Conservation (phyloP, 1,140 invertebrate species). For the Bombus haemorrhoidalis region DNA sequence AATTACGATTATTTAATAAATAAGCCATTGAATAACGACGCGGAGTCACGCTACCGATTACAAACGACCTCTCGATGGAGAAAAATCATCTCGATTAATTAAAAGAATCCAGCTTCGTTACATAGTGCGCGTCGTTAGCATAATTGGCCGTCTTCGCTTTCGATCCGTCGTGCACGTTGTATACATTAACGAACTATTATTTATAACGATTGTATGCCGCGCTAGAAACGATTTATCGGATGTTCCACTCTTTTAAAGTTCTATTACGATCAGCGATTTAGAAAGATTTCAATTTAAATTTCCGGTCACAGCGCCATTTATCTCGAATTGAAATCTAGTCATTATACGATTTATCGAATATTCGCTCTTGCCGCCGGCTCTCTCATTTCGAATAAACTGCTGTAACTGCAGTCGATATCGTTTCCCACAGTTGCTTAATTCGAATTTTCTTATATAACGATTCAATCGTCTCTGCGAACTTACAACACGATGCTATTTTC, state of each 20-base stretch:
- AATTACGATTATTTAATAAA: not conserved
- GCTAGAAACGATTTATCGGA: no score
- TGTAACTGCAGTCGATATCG: slow-evolving; percentile 36
- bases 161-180: not conserved
- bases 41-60: not conserved
- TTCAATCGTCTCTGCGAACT: no score
- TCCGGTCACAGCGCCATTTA: not conserved
- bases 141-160: not conserved
- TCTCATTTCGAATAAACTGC: slow-evolving; percentile 4
- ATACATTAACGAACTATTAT: not conserved
- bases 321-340: slow-evolving; percentile 31
- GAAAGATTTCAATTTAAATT: slow-evolving; percentile 2
- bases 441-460: not conserved
- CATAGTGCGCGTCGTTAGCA: not conserved
- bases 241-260: not conserved
- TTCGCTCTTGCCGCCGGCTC: not conserved
- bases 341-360: slow-evolving; percentile 27
- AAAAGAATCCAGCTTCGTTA: not conserved
- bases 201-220: not conserved
- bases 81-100: not conserved
- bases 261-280: not conserved
- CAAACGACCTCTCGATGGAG: not conserved
- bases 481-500: not conserved
- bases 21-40: not conserved
- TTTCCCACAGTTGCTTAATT: slow-evolving; percentile 35